Evolutionary conservation across 1,140 invertebrate genomes (phyloP).

Genomic region (Amphibalanus amphitrite): DNA sequence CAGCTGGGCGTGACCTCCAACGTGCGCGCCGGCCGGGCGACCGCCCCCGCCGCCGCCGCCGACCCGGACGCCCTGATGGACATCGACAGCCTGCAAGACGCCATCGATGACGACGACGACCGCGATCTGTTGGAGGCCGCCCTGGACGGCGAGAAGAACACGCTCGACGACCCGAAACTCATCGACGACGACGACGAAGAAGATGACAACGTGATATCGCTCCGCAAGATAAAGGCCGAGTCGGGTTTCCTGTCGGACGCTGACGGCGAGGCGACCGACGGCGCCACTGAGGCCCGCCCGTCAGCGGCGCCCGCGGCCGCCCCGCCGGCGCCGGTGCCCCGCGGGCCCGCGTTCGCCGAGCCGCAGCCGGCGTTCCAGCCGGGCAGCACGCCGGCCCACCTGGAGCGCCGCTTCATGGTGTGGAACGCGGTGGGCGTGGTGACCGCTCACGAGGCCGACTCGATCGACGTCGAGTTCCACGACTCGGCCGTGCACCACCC

Average conservation of each 20-base stretch:
- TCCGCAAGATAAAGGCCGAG: conserved; percentile 57
- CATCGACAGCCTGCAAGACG: neutral
- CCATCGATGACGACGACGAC: conserved; percentile 8
- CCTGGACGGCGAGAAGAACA: conserved; percentile 13
- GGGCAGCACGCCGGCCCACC: conserved; percentile 62
- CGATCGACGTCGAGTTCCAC: conserved; percentile 88
- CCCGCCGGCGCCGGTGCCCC: conserved; percentile 13
- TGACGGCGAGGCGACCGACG: conserved; percentile 22
- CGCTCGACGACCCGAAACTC: conserved; percentile 18
- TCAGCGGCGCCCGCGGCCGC: conserved; percentile 12
- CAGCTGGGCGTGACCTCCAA: conserved; percentile 47
- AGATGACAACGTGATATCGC: conserved; percentile 51
- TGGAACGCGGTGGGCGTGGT: conserved; percentile 77
- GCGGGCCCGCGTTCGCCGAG: conserved; percentile 21
- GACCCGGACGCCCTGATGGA: neutral
- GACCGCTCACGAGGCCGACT: conserved; percentile 50
- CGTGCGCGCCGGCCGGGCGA: conserved; percentile 18
- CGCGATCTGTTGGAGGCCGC: conserved; percentile 19
- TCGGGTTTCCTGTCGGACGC: conserved; percentile 33
- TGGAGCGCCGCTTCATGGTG: conserved; percentile 65
- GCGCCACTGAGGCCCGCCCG: conserved; percentile 19
- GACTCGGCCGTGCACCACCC: conserved; percentile 75
- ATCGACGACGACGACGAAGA: conserved; percentile 50
- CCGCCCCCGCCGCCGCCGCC: neutral
- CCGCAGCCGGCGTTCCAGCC: conserved; percentile 73